A percentile compares a stretch with the other conserved stretches of the same genome.
These are phyloP conservation scores for Enteromius fasciolatus DNA, from an alignment of 2,797 vertebrate species.

Conservation along the genomic window DNA sequence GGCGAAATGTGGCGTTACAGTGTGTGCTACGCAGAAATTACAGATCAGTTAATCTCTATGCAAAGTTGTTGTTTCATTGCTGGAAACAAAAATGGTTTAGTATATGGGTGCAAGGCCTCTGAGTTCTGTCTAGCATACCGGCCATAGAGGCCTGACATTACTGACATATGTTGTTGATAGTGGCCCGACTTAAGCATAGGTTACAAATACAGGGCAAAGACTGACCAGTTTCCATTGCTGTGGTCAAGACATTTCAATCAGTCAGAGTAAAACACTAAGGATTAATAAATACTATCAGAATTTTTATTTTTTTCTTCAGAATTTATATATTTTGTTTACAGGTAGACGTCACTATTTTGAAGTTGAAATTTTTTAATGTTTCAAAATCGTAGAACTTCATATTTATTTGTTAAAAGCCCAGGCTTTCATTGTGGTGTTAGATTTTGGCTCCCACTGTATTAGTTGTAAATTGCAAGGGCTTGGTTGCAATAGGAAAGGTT, in stretches of 20 bases:
- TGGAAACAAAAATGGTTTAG: slow-evolving; percentile 29
- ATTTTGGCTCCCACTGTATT: slow-evolving; percentile 62
- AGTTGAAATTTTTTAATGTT: slow-evolving; percentile 43
- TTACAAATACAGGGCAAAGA: slow-evolving; percentile 59
- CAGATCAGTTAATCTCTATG: background rate
- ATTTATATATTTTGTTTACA: slow-evolving; percentile 3
- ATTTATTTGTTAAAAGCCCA: background rate
- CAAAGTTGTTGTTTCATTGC: slow-evolving; percentile 19
- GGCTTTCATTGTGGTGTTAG: background rate
- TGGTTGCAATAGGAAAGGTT: slow-evolving; percentile 57
- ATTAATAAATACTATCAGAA: too few species aligned
- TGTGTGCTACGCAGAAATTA: background rate
- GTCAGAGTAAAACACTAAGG: slow-evolving; percentile 69
- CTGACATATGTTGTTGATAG: slow-evolving; percentile 70
- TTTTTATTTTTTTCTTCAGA: too few species aligned
- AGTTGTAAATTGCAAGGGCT: slow-evolving; percentile 64
- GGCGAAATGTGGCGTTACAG: background rate
- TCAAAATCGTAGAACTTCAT: background rate
- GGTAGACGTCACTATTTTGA: slow-evolving; percentile 41
- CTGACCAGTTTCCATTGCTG: slow-evolving; percentile 62
- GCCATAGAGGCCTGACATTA: slow-evolving; percentile 62
- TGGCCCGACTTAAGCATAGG: slow-evolving; percentile 58
- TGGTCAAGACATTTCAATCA: slow-evolving; percentile 63
- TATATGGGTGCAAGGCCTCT: slow-evolving; percentile 33
- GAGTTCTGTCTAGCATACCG: slow-evolving; percentile 49